Conservation (phyloP, 2,888 invertebrate genomes). For the Tortrix viridana region DNA sequence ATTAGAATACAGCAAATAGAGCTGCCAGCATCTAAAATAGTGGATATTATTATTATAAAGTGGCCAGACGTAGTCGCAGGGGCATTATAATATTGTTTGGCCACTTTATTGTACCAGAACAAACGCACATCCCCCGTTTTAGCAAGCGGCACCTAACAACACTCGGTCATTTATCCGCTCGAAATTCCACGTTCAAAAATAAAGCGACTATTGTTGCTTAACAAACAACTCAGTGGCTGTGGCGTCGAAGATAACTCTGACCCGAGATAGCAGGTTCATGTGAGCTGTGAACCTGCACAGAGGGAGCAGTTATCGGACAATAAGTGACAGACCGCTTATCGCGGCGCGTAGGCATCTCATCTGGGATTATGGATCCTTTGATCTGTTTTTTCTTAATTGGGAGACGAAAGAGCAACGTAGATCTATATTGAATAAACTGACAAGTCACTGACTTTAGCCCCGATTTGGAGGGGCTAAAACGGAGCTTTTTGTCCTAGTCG, state of each 20-base stretch:
- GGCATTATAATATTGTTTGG: no score
- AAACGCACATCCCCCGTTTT: background rate
- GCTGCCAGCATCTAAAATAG: no score
- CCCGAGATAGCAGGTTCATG: slow-evolving; percentile 60
- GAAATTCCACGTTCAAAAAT: slow-evolving; percentile 10
- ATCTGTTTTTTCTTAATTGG: background rate
- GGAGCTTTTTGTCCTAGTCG: no score
- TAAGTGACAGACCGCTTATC: slow-evolving; percentile 17
- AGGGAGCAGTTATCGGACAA: slow-evolving; percentile 40
- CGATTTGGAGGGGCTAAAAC: no score
- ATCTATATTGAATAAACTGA: no score
- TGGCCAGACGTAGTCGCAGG: no score
- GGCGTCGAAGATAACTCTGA: slow-evolving; percentile 39
- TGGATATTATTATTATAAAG: no score
- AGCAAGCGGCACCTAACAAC: background rate
- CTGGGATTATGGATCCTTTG: slow-evolving; percentile 5
- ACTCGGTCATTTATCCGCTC: slow-evolving; percentile 1
- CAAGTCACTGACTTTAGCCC: no score
- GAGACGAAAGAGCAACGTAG: no score
- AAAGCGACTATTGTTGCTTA: slow-evolving; percentile 9
- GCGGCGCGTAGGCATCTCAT: background rate
- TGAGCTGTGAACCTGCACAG: slow-evolving; percentile 66
- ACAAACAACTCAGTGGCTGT: slow-evolving; percentile 12
- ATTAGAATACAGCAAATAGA: no score
- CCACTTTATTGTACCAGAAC: no score